phyloP scores from a whole-genome alignment of 2,797 vertebrate genomes.

The Sternotherus odoratus region DNA sequence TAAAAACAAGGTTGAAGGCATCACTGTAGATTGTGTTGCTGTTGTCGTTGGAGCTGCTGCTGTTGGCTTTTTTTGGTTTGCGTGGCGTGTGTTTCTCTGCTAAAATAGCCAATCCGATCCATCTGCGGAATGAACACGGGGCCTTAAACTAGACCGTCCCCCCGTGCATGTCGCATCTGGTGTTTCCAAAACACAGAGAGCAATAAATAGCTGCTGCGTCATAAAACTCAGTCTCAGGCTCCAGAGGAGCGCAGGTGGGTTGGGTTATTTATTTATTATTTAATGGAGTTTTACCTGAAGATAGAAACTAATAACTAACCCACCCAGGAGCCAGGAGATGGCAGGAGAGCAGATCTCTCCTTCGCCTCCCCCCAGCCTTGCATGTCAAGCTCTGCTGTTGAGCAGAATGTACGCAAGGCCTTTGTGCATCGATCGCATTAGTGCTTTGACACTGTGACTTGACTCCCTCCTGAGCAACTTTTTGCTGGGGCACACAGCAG shows the following conservation, averaged over 20 bases:
- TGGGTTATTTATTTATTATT: not conserved
- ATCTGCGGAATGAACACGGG: conserved; percentile 46
- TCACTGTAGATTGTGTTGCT: not conserved
- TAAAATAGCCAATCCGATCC: conserved; percentile 66
- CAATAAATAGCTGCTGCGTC: conserved; percentile 9
- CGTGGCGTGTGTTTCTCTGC: not conserved
- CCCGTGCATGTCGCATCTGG: conserved; percentile 52
- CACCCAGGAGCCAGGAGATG: not conserved
- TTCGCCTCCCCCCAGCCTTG: not conserved
- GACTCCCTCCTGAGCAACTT: not conserved
- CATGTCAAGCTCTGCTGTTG: not conserved
- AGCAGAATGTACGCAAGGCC: not conserved
- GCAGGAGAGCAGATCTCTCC: not conserved
- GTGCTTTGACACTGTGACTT: accelerated
- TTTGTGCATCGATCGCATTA: not conserved
- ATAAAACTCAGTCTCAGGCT: conserved; percentile 6
- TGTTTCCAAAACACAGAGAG: conserved; percentile 50
- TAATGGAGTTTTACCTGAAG: not conserved
- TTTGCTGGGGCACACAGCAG: not conserved
- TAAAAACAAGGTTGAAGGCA: not conserved
- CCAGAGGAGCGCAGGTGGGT: conserved; percentile 11
- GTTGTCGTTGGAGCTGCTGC: accelerated
- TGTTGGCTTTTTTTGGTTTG: not conserved
- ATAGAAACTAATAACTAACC: not conserved
- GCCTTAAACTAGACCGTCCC: conserved; percentile 29